Conservation (phyloP, 2,797 vertebrate species). For the Agapornis canus region DNA sequence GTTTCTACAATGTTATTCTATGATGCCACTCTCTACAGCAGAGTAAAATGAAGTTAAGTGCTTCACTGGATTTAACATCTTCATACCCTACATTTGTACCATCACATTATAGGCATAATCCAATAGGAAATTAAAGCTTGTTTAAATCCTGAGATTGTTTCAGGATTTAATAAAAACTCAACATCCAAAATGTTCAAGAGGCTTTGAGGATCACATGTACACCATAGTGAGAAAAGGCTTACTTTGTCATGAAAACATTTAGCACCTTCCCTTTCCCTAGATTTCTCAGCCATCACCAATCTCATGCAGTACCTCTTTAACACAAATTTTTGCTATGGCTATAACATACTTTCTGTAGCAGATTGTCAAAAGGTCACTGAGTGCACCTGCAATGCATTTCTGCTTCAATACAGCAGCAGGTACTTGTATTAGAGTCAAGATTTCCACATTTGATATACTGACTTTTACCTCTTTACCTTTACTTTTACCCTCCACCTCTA, state of each 20-base stretch:
- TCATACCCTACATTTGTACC: not conserved
- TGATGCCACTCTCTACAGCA: not conserved
- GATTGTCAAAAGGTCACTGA: not conserved
- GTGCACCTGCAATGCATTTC: not conserved
- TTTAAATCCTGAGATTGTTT: not conserved
- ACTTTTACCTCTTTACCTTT: not conserved
- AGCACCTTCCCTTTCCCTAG: not conserved
- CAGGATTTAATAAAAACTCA: not conserved
- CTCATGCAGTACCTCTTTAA: not conserved
- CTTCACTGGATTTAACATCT: not conserved
- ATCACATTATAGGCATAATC: not conserved
- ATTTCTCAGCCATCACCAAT: not conserved
- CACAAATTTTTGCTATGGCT: not conserved
- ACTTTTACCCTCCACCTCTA: not conserved
- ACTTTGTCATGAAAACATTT: not conserved
- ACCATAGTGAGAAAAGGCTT: not conserved
- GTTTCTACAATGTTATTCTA: not conserved
- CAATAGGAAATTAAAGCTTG: not conserved
- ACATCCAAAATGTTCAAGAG: not conserved
- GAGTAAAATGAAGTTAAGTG: fast-evolving
- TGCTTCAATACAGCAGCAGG: not conserved
- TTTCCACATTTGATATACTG: not conserved
- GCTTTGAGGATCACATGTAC: not conserved
- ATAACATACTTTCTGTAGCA: not conserved
- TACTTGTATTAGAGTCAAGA: not conserved